Evolutionary conservation across 2,888 invertebrate species (phyloP).

Genomic region (Glyphotaelius pellucidus): DNA sequence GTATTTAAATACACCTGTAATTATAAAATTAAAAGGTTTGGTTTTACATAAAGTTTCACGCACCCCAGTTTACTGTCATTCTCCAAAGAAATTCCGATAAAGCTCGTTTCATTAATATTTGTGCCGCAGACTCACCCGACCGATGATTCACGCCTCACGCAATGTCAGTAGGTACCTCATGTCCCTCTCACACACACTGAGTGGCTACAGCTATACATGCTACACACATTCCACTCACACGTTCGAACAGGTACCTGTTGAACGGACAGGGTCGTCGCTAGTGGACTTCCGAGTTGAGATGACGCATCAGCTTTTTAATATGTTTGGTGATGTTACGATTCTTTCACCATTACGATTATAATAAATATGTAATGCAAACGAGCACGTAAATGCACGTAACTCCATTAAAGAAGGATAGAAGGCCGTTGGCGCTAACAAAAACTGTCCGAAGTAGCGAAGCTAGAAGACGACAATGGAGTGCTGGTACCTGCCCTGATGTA

Average conservation of each 20-base stretch:
- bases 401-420: too few species aligned
- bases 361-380: neutral
- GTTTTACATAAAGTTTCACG: neutral
- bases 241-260: conserved; percentile 16
- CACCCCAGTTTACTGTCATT: neutral
- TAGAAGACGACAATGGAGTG: too few species aligned
- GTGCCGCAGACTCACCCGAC: conserved; percentile 20
- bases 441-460: too few species aligned
- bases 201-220: neutral
- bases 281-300: conserved; percentile 6
- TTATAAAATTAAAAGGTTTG: neutral
- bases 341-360: neutral
- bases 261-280: neutral
- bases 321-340: neutral
- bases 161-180: neutral
- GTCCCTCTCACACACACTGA: neutral
- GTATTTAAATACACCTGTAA: too few species aligned
- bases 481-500: too few species aligned
- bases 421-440: too few species aligned
- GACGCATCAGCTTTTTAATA: conserved; percentile 6
- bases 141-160: conserved; percentile 31
- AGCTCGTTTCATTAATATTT: conserved; percentile 25
- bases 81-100: conserved; percentile 13
- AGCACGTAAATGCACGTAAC: neutral
- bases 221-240: neutral